Percentiles rank a stretch among this genome's conserved stretches.
These are phyloP conservation scores for Catamblyrhynchus diadema DNA, from an alignment of 2,797 vertebrate species.

Conservation along the genomic window DNA sequence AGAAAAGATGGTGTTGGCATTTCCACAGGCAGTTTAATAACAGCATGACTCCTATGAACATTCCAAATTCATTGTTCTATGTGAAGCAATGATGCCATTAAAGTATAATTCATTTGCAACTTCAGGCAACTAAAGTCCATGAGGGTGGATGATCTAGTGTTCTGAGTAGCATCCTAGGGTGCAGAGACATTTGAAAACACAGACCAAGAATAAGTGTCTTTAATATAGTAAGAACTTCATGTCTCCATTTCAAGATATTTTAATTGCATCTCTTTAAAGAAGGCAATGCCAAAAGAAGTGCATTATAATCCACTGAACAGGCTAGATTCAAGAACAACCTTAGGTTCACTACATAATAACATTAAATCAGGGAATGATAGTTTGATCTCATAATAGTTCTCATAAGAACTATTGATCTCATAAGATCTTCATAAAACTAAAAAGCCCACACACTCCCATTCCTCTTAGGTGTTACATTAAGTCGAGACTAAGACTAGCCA, in stretches of 20 bases:
- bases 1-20: not conserved
- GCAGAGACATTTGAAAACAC: not conserved
- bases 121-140: not conserved
- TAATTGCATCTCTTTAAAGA: not conserved
- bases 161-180: not conserved
- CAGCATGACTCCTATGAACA: not conserved
- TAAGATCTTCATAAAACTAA: not conserved
- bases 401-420: not conserved
- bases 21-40: not conserved
- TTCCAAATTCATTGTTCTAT: not conserved
- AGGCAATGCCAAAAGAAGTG: not conserved
- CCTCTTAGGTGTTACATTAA: not conserved
- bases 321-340: not conserved
- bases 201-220: not conserved
- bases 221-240: not conserved
- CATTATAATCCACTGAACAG: not conserved
- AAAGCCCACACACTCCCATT: rapidly evolving
- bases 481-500: not conserved
- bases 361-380: not conserved
- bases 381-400: not conserved
- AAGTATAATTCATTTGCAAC: not conserved
- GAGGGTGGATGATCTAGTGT: not conserved
- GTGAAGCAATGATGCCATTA: not conserved
- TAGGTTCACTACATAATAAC: not conserved
- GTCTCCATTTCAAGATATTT: not conserved